These are phyloP conservation scores for Sipha maydis DNA, from an alignment of 2,888 invertebrate species.

Conservation along the genomic window DNA sequence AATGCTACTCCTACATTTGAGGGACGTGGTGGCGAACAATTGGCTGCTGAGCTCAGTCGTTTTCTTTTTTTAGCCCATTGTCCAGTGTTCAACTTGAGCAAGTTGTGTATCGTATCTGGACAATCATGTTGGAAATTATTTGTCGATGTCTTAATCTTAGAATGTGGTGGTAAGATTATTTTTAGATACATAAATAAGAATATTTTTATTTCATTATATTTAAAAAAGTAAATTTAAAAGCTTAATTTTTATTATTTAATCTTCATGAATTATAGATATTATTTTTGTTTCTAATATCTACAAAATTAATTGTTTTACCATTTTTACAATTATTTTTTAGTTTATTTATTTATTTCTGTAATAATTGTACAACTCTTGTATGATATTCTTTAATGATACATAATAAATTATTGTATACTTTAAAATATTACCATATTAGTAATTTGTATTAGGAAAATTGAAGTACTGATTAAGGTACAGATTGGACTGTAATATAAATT, in stretches of 20 bases:
- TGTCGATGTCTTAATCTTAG: constrained; percentile 91
- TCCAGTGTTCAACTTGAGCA: constrained; percentile 80
- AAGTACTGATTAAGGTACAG: too few relatives aligned
- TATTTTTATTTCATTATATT: not conserved
- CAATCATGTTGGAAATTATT: constrained; percentile 95
- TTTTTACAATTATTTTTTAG: too few relatives aligned
- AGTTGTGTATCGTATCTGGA: constrained; percentile 84
- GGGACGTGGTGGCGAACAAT: constrained; percentile 92
- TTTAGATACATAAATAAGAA: not conserved
- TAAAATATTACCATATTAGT: too few relatives aligned
- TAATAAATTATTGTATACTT: too few relatives aligned
- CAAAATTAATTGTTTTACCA: too few relatives aligned
- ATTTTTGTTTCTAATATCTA: too few relatives aligned
- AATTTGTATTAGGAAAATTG: too few relatives aligned
- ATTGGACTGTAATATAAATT: too few relatives aligned
- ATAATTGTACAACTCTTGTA: too few relatives aligned
- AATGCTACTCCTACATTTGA: constrained; percentile 97
- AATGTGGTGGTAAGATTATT: constrained; percentile 93
- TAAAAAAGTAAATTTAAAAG: not conserved
- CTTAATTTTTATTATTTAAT: not conserved
- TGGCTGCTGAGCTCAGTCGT: constrained; percentile 85
- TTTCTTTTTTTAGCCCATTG: constrained; percentile 83
- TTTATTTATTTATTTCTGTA: too few relatives aligned
- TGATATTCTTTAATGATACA: too few relatives aligned
- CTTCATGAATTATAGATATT: too few relatives aligned